These are phyloP conservation scores for Hemibagrus guttatus DNA, from an alignment of 2,797 vertebrate genomes.

Conservation along the genomic window DNA sequence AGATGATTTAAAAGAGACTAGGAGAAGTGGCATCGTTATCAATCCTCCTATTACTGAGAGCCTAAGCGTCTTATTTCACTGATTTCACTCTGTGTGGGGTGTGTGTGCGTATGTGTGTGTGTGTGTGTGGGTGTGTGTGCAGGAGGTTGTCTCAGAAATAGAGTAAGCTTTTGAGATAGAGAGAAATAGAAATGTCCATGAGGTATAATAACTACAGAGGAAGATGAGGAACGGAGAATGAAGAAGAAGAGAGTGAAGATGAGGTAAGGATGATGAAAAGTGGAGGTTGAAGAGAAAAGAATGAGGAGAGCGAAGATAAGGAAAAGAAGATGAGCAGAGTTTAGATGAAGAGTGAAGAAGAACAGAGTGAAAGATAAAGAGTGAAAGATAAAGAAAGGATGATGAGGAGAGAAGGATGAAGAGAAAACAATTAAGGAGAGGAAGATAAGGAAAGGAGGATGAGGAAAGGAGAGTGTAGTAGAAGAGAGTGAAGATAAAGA, in stretches of 20 bases:
- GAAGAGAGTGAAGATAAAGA: no score
- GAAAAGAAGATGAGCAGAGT: no score
- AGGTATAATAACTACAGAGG: neutral
- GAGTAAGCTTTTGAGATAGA: neutral
- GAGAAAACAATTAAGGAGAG: neutral
- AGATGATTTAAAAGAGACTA: constrained; percentile 39
- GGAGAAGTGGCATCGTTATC: constrained; percentile 30
- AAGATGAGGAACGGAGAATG: neutral
- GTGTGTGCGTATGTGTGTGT: constrained; percentile 3
- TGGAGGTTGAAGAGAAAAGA: no score
- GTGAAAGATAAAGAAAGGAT: no score
- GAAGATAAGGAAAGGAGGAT: neutral
- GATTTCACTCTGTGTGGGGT: neutral
- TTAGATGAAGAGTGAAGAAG: no score
- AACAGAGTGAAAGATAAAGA: no score
- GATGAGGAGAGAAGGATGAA: no score
- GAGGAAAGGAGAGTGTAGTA: no score
- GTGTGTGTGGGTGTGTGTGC: neutral
- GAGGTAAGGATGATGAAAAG: no score
- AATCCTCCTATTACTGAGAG: neutral
- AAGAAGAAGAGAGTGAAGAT: no score
- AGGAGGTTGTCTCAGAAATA: neutral
- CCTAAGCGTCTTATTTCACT: constrained; percentile 12
- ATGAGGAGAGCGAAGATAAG: no score
- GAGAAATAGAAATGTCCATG: neutral